These are phyloP conservation scores for Mobula hypostoma DNA, from an alignment of 2,113 vertebrate species.

Conservation along the genomic window DNA sequence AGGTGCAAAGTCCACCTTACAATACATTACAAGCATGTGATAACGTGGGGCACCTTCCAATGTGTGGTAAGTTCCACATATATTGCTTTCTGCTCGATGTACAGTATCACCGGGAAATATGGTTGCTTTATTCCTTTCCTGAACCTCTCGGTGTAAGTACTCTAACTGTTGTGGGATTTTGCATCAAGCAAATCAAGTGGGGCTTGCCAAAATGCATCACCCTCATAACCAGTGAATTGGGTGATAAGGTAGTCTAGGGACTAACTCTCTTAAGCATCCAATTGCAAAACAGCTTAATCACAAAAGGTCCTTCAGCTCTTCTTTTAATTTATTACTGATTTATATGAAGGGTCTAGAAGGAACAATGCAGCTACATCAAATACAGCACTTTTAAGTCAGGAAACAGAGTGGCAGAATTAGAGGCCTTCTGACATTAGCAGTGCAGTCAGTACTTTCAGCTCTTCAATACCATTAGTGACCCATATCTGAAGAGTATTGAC, in stretches of 20 bases:
- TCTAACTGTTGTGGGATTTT: neutral
- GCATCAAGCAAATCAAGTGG: neutral
- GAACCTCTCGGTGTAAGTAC: neutral
- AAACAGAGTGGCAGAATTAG: conserved; percentile 28
- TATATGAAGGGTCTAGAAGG: neutral
- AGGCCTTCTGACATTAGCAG: conserved; percentile 22
- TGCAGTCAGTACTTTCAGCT: conserved; percentile 30
- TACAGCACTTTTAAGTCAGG: conserved; percentile 31
- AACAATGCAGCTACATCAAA: conserved; percentile 13
- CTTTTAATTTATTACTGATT: conserved; percentile 26
- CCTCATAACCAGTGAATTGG: conserved; percentile 27
- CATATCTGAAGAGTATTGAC: conserved; percentile 38
- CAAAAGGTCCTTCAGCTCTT: conserved; percentile 23
- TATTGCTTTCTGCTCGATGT: neutral
- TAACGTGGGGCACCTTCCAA: neutral
- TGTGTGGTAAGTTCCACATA: neutral
- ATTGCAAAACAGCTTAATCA: conserved; percentile 21
- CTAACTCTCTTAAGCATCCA: conserved; percentile 11
- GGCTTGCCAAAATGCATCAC: conserved; percentile 30
- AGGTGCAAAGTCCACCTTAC: no score
- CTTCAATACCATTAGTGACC: conserved; percentile 38
- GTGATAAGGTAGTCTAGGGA: neutral
- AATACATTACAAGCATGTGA: neutral
- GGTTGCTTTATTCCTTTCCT: neutral
- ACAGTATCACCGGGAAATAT: neutral